These are phyloP conservation scores for Ficedula albicollis DNA, from an alignment of 2,797 vertebrate species.

Conservation along the genomic window DNA sequence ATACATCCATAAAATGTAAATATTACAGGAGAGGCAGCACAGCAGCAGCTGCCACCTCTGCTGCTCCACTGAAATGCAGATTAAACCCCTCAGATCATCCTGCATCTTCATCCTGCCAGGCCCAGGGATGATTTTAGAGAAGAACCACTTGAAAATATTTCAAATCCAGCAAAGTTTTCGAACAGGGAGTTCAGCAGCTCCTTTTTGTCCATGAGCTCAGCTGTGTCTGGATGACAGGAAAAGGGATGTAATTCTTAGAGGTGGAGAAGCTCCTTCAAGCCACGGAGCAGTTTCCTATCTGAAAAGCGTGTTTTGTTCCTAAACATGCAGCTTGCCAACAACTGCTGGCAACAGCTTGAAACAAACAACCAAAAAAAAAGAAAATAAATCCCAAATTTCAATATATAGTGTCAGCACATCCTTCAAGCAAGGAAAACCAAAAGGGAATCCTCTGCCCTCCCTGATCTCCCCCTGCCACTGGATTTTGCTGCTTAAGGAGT, in stretches of 20 bases:
- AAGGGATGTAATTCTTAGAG: neutral
- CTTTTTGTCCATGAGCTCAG: neutral
- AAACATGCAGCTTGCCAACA: neutral
- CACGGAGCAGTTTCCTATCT: neutral
- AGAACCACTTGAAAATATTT: conserved; percentile 52
- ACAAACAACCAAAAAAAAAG: neutral
- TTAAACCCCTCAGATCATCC: neutral
- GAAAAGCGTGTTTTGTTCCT: neutral
- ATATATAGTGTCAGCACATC: neutral
- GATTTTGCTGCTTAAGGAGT: neutral
- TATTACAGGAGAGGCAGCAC: neutral
- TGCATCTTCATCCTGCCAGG: neutral
- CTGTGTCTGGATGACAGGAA: neutral
- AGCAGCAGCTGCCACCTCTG: conserved; percentile 29
- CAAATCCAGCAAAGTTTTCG: neutral
- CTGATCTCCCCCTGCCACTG: neutral
- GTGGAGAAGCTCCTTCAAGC: neutral
- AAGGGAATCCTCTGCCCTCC: neutral
- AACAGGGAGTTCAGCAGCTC: neutral
- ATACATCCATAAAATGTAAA: neutral
- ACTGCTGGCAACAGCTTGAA: neutral
- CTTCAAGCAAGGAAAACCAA: neutral
- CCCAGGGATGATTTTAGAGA: neutral
- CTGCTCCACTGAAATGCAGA: conserved; percentile 9
- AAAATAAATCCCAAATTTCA: neutral